phyloP scores from a whole-genome alignment of 2,888 invertebrate genomes.

The Bibio marci region DNA sequence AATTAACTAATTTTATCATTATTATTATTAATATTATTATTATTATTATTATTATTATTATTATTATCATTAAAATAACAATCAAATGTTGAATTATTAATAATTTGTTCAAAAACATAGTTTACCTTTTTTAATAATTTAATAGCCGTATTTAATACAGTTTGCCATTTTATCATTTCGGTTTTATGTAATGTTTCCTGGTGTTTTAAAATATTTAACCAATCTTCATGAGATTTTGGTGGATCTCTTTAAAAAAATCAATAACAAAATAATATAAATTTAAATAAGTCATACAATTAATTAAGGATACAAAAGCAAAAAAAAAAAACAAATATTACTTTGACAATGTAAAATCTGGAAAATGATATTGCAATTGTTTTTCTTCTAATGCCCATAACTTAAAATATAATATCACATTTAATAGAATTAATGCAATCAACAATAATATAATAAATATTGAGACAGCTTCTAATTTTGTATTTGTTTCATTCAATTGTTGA shows the following conservation, averaged over 20 bases:
- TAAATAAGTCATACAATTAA: conserved; percentile 2
- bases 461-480: conserved; percentile 21
- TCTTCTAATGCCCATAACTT: conserved; percentile 59
- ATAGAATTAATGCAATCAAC: conserved; percentile 44
- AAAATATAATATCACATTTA: conserved; percentile 70
- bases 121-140: conserved; percentile 55
- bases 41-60: too few species aligned
- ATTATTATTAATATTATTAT: too few species aligned
- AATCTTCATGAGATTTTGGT: conserved; percentile 62
- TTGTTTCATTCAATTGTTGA: background rate
- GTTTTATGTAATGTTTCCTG: conserved; percentile 66
- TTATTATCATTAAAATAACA: too few species aligned
- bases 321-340: too few species aligned
- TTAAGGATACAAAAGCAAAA: too few species aligned
- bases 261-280: conserved; percentile 4
- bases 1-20: too few species aligned
- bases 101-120: conserved; percentile 5
- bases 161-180: conserved; percentile 70
- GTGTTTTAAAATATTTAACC: conserved; percentile 60
- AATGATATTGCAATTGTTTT: conserved; percentile 8
- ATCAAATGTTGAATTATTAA: too few species aligned
- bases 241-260: conserved; percentile 34
- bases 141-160: conserved; percentile 52
- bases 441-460: conserved; percentile 32
- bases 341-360: background rate